Conservation (phyloP, 2,888 invertebrate genomes). For the Tryphoninae sp. region DNA sequence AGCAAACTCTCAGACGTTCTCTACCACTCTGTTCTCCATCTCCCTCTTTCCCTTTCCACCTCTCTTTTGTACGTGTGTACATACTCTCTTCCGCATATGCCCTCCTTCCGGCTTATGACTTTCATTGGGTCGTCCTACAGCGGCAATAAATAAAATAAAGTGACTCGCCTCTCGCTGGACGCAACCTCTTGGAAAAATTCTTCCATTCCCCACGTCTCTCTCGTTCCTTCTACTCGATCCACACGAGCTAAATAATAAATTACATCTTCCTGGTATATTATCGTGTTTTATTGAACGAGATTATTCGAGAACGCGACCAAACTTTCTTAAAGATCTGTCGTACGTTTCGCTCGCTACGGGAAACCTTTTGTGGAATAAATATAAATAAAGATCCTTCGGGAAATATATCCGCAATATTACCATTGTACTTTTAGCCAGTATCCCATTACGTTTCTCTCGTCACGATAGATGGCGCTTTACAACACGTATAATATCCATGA, state of each 20-base stretch:
- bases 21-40: constrained; percentile 29
- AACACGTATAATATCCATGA: constrained; percentile 55
- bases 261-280: background rate
- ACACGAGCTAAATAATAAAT: constrained; percentile 41
- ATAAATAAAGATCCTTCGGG: constrained; percentile 14
- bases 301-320: background rate
- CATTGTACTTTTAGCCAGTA: constrained; percentile 31
- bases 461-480: constrained; percentile 64
- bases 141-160: constrained; percentile 54
- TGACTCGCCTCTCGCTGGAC: constrained; percentile 24
- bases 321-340: background rate
- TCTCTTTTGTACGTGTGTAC: constrained; percentile 19
- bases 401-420: constrained; percentile 8
- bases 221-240: background rate
- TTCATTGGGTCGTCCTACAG: constrained; percentile 21
- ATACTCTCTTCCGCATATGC: constrained; percentile 42
- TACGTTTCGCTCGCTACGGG: too few relatives aligned
- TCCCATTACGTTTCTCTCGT: constrained; percentile 52
- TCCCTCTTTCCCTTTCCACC: background rate
- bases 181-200: constrained; percentile 48
- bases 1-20: constrained; percentile 11
- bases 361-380: too few relatives aligned
- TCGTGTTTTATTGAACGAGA: background rate
- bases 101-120: constrained; percentile 60
- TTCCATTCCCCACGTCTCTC: background rate